These are phyloP conservation scores for Helarctos malayanus DNA, from an alignment of 2,797 vertebrate species.

Conservation along the genomic window DNA sequence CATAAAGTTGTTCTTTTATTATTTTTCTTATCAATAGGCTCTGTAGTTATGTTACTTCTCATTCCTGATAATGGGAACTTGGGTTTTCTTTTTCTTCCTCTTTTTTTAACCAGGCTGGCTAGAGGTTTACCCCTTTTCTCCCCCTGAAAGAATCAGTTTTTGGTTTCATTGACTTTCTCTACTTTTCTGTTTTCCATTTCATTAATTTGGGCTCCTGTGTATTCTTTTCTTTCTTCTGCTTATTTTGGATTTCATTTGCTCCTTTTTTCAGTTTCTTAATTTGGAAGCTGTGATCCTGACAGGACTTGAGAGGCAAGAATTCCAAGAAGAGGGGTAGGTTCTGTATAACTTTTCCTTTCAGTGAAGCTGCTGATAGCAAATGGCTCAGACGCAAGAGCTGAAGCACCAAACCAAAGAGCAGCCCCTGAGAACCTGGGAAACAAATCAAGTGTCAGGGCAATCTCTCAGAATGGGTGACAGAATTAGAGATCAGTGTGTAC, in stretches of 20 bases:
- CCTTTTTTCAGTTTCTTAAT: neutral
- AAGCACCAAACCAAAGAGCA: conserved; percentile 3
- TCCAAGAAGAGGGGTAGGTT: neutral
- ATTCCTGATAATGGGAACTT: neutral
- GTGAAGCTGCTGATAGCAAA: neutral
- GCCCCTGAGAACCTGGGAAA: neutral
- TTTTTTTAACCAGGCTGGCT: neutral
- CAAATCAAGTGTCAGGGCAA: neutral
- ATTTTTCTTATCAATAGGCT: neutral
- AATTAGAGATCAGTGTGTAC: neutral
- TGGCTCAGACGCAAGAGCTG: neutral
- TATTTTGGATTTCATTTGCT: conserved; percentile 3
- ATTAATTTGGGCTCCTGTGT: neutral
- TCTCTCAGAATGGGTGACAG: neutral
- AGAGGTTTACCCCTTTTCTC: neutral
- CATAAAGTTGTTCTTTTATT: neutral
- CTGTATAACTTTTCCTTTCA: neutral
- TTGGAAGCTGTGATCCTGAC: neutral
- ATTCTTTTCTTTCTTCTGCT: conserved; percentile 1
- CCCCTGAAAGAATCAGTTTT: neutral
- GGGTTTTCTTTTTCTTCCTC: neutral
- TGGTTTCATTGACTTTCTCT: neutral
- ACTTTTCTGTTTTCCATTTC: neutral
- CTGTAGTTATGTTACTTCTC: neutral
- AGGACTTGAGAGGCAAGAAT: neutral